Conservation (phyloP, 2,797 vertebrate genomes). For the Synaphobranchus kaupii region DNA sequence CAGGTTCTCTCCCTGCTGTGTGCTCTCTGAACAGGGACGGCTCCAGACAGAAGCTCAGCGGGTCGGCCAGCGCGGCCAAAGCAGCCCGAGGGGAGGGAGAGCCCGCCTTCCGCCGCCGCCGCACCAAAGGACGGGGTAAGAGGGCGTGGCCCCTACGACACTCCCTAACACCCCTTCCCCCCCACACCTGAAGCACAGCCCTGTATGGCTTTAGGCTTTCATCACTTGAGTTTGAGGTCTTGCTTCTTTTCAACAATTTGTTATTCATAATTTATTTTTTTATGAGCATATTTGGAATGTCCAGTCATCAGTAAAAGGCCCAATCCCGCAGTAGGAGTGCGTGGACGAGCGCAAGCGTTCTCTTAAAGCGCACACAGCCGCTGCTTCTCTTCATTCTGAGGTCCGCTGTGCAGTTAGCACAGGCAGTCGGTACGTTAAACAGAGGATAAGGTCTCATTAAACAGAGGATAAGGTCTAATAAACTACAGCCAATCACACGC, state of each 20-base stretch:
- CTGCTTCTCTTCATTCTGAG: neutral
- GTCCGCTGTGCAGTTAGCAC: neutral
- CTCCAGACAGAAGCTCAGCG: conserved; percentile 73
- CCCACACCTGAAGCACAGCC: neutral
- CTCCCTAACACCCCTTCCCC: neutral
- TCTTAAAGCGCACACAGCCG: neutral
- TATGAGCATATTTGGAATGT: no score
- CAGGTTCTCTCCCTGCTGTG: neutral
- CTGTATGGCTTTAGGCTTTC: neutral
- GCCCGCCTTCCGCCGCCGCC: conserved; percentile 66
- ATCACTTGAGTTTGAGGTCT: no score
- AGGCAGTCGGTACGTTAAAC: neutral
- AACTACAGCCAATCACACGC: neutral
- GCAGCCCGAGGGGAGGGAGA: conserved; percentile 68
- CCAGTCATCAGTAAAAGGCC: no score
- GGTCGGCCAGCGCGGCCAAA: conserved; percentile 71
- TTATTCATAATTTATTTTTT: no score
- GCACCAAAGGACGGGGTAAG: conserved; percentile 72
- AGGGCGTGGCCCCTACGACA: no score
- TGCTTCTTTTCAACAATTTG: no score
- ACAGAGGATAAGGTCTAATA: neutral
- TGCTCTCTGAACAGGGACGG: conserved; percentile 67
- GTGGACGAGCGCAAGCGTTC: no score
- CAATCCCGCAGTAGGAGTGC: no score
- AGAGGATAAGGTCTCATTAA: neutral